Base-by-base conservation (phyloP, 1,140 invertebrate genomes). In the Calosoma granatense region DNA sequence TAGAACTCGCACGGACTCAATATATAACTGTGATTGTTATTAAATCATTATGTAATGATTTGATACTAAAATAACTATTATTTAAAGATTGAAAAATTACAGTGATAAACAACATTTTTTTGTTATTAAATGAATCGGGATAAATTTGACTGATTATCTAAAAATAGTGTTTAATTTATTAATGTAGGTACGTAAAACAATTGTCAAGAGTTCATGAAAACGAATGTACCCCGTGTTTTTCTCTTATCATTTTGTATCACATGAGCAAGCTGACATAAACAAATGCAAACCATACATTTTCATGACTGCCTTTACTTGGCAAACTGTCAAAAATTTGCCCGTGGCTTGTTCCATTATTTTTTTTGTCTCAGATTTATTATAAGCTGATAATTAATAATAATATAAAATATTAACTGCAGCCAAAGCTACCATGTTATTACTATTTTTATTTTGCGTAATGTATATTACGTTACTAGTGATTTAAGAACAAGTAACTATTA, bases 241-340 rank as follows among this genome's bases (percentile, higher is more conserved):
- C 9, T 12, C 26, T 12, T 47, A 47, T 47, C 41, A 47, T 47
- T 47, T 47, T 47, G 41, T 47, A 36, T 36, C n/a, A 36, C n/a
- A 36, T 36, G n/a, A 36, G 6, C 6, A n/a, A n/a, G 9, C 3
- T 47, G 41, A 47, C 41, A 47, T 9, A 47, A 47, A 47, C 41
- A 47, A 47, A 47, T 47, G 41, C 6, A 17, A 4, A 17, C 4
- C 41, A 47, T 47, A 17, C 9, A 11, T 11, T 17, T 47, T 4
- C 6, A 12, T 4, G 9, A 3, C 41, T 47, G 9, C 9, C 15
- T 47, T 3, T 47, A 17, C 17, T 47, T 47, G 41, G 41, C 41
- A 47, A 12, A 6, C 4, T 17, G 3, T 47, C 41, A 47, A 47
- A 47, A 12, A 47, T 47, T 47, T 47, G 17, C 6, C 9, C 17